Conservation (phyloP, 2,888 invertebrate genomes). For the Leucozona laternaria region DNA sequence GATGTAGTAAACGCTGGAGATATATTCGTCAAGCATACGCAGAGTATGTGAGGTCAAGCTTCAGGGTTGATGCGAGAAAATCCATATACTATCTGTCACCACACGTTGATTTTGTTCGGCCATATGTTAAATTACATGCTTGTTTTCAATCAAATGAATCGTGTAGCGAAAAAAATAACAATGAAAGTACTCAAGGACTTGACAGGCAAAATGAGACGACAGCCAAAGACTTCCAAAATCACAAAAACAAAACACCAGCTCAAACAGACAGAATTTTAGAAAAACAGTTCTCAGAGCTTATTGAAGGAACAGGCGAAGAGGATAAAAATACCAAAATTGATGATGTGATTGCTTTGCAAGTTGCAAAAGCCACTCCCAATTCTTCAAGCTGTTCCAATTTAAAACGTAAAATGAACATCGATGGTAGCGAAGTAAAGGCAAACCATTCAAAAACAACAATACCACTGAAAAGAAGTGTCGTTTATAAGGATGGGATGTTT, state of each 20-base stretch:
- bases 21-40: conserved; percentile 21
- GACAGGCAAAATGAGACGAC: background rate
- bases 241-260: background rate
- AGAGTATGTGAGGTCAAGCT: background rate
- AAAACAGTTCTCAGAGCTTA: background rate
- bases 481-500: conserved; percentile 8
- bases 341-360: background rate
- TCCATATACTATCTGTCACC: background rate
- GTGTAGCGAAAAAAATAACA: background rate
- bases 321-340: background rate
- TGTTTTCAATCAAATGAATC: background rate
- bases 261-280: background rate
- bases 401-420: background rate
- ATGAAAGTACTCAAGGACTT: background rate
- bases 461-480: background rate
- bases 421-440: background rate
- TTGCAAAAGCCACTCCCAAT: background rate
- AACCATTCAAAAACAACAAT: background rate
- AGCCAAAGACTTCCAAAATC: background rate
- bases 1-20: conserved; percentile 13
- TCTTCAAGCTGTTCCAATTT: background rate
- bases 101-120: conserved; percentile 13
- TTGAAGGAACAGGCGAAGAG: background rate
- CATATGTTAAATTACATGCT: background rate
- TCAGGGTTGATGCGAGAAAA: too few species aligned